Conservation (phyloP, 2,113 vertebrate genomes). For the Suncus etruscus region DNA sequence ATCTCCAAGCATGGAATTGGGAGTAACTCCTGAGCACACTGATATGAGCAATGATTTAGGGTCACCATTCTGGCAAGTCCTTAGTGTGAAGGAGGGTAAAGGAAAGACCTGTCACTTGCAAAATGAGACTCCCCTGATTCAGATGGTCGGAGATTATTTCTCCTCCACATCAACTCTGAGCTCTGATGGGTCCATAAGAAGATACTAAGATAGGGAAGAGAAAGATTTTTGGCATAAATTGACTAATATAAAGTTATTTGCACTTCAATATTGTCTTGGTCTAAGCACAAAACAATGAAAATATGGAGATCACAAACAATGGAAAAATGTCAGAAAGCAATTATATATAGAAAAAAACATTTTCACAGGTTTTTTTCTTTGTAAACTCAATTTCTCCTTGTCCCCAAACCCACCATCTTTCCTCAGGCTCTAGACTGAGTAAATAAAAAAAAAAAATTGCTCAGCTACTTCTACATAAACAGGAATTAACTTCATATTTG, state of each 20-base stretch:
- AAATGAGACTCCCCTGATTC: neutral
- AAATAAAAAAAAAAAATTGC: slow-evolving; percentile 61
- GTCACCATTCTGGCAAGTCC: neutral
- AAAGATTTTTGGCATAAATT: neutral
- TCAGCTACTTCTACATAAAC: slow-evolving; percentile 66
- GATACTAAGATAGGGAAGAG: neutral
- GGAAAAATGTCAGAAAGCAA: slow-evolving; percentile 19
- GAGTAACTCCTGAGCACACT: too few relatives aligned
- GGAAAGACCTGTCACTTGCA: neutral
- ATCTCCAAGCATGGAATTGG: too few relatives aligned
- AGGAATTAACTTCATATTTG: slow-evolving; percentile 69
- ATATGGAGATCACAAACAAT: neutral
- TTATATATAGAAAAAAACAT: slow-evolving; percentile 1
- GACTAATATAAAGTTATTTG: neutral
- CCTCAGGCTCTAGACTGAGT: slow-evolving; percentile 30
- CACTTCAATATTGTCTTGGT: slow-evolving; percentile 26
- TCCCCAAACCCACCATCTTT: neutral
- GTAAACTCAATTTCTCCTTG: neutral
- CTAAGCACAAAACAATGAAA: neutral
- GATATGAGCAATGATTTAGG: too few relatives aligned
- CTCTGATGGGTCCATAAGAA: neutral
- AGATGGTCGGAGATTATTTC: neutral
- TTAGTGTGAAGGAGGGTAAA: neutral
- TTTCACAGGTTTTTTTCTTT: slow-evolving; percentile 4
- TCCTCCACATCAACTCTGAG: neutral